Percentiles rank a stretch among this genome's conserved stretches.
Conservation (phyloP, 2,113 vertebrate genomes). For the Perca flavescens region DNA sequence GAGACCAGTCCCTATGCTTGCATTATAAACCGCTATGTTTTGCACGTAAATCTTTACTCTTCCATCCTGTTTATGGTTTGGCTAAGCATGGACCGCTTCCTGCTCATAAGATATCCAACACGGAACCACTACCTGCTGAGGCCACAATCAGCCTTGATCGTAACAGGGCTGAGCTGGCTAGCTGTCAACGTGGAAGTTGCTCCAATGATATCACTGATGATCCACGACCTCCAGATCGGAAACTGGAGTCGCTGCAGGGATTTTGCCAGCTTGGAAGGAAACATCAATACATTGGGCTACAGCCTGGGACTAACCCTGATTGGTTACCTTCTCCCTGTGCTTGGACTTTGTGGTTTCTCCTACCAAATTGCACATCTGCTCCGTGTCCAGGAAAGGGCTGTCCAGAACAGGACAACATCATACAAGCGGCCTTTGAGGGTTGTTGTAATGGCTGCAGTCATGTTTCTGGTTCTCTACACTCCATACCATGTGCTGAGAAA, state of each 20-base stretch:
- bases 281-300: constrained; percentile 77
- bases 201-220: constrained; percentile 83
- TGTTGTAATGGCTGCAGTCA: constrained; percentile 72
- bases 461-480: constrained; percentile 89
- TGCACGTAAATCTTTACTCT: constrained; percentile 91
- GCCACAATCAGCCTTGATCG: constrained; percentile 65
- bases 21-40: constrained; percentile 86
- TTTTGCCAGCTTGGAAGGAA: constrained; percentile 86
- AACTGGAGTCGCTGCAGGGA: constrained; percentile 82
- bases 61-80: constrained; percentile 92
- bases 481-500: constrained; percentile 94
- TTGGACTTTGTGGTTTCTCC: constrained; percentile 87
- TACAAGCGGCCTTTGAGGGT: constrained; percentile 85
- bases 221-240: constrained; percentile 3
- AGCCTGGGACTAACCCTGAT: constrained; percentile 87
- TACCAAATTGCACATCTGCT: constrained; percentile 84
- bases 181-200: constrained; percentile 85
- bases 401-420: constrained; percentile 26
- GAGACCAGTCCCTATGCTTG: constrained; percentile 68
- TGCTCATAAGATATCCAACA: constrained; percentile 87
- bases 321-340: constrained; percentile 89
- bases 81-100: constrained; percentile 89
- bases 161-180: constrained; percentile 84
- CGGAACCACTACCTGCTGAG: constrained; percentile 86
- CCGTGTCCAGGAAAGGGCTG: constrained; percentile 71